Evolutionary conservation across 2,113 vertebrate species (phyloP).

Genomic region (Phaethornis superciliosus): DNA sequence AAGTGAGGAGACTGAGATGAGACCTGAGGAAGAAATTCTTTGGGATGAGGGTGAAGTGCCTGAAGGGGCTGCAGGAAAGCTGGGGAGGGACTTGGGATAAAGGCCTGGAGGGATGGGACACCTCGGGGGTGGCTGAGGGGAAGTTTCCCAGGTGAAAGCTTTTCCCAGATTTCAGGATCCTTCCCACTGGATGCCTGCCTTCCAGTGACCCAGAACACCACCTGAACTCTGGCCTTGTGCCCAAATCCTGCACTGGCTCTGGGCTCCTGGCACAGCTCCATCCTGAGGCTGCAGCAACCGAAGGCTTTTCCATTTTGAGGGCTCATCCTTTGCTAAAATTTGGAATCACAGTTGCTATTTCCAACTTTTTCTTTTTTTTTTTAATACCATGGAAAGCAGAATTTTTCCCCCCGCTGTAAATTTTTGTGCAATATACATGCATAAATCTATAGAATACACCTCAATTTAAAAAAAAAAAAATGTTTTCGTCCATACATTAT

Average conservation of each 20-base stretch:
- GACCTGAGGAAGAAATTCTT: too few relatives aligned
- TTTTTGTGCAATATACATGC: conserved; percentile 75
- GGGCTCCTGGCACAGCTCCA: not conserved
- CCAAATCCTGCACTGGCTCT: not conserved
- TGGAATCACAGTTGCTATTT: not conserved
- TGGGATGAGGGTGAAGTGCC: too few relatives aligned
- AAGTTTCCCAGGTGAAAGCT: not conserved
- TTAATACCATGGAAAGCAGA: conserved; percentile 18
- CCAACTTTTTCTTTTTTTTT: not conserved
- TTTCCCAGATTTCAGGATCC: not conserved
- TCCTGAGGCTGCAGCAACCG: not conserved
- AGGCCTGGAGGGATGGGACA: too few relatives aligned
- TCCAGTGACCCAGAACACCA: not conserved
- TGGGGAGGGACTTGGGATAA: too few relatives aligned
- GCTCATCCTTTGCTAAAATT: not conserved
- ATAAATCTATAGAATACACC: conserved; percentile 63
- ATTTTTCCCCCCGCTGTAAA: conserved; percentile 51
- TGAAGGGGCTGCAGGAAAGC: too few relatives aligned
- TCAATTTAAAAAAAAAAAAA: conserved; percentile 49
- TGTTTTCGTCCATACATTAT: conserved; percentile 71
- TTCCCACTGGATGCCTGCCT: not conserved
- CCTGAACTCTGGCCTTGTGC: not conserved
- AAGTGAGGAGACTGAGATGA: too few relatives aligned
- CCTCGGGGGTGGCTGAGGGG: too few relatives aligned
- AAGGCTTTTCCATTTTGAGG: not conserved